phyloP scores from a whole-genome alignment of 2,113 vertebrate genomes.

The Oceanites oceanicus region DNA sequence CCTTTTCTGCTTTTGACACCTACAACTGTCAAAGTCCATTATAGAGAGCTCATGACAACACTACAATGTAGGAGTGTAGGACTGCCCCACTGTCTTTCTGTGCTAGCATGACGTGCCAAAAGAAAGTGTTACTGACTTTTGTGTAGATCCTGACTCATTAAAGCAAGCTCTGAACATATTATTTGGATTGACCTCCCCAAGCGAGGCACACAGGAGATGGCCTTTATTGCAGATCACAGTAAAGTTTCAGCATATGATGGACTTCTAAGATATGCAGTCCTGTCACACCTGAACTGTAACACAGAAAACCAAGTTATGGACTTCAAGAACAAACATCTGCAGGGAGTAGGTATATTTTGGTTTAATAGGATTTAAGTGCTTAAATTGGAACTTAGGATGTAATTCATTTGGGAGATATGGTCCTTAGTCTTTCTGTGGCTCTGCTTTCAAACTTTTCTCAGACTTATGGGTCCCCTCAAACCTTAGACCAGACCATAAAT shows the following conservation, averaged over 20 bases:
- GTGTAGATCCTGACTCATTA: not conserved
- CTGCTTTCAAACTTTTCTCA: not conserved
- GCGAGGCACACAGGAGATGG: not conserved
- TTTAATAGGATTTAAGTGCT: not conserved
- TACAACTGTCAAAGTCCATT: not conserved
- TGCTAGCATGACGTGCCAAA: not conserved
- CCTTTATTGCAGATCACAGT: not conserved
- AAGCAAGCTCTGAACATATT: not conserved
- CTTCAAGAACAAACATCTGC: not conserved
- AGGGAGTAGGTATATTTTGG: not conserved
- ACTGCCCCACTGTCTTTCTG: not conserved
- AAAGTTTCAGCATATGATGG: not conserved
- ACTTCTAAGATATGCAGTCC: not conserved
- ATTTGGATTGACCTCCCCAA: not conserved
- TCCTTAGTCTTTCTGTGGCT: accelerated
- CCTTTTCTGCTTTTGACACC: not conserved
- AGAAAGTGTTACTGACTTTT: not conserved
- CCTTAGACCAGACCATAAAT: not conserved
- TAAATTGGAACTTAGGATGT: not conserved
- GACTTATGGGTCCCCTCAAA: not conserved
- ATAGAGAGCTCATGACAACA: not conserved
- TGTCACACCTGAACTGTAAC: not conserved
- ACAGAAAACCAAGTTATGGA: not conserved
- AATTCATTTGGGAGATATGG: not conserved
- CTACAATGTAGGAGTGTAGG: not conserved